Evolutionary conservation across 2,888 invertebrate genomes (phyloP).

Genomic region (Xanthia icteritia): DNA sequence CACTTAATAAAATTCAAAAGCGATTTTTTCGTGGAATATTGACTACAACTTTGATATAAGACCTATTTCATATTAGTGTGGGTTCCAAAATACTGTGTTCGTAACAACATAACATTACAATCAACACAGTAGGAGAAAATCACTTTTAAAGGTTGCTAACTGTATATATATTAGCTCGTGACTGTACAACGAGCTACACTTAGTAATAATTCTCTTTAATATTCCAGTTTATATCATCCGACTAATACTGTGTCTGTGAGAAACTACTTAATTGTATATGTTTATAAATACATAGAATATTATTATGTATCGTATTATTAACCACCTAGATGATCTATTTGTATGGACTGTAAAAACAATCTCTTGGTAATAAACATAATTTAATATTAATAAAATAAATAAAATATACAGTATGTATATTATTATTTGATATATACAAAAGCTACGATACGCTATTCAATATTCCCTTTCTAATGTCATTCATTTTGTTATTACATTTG

Average conservation of each 20-base stretch:
- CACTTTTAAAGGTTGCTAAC: background rate
- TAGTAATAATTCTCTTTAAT: background rate
- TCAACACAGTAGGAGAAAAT: background rate
- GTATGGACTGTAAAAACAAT: background rate
- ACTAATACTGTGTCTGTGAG: background rate
- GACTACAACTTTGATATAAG: background rate
- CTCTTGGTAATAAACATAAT: background rate
- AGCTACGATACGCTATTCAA: conserved; percentile 59
- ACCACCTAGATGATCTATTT: background rate
- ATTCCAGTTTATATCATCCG: background rate
- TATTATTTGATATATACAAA: conserved; percentile 55
- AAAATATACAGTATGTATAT: background rate
- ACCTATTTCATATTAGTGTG: background rate
- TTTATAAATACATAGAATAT: background rate
- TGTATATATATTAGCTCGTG: background rate
- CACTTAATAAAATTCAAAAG: no score
- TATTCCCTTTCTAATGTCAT: conserved; percentile 33
- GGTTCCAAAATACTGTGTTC: background rate
- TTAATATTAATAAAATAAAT: background rate
- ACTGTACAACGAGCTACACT: background rate
- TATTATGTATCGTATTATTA: conserved; percentile 1
- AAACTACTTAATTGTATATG: background rate
- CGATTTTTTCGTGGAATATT: background rate
- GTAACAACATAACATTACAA: background rate
- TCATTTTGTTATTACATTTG: conserved; percentile 8